phyloP scores from a whole-genome alignment of 1,140 invertebrate genomes.

The Dryas iulia region DNA sequence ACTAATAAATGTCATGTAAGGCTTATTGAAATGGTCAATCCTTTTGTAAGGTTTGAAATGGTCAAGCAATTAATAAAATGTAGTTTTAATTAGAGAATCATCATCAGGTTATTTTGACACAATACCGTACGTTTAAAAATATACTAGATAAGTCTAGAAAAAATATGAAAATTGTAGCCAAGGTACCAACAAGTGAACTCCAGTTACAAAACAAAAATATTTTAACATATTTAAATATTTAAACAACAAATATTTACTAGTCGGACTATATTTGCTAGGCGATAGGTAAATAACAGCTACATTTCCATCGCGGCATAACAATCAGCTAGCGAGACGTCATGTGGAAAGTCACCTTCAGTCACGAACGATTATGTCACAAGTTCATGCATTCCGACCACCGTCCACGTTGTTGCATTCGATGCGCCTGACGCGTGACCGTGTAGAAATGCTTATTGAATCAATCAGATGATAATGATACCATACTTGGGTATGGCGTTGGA shows the following conservation, averaged over 20 bases:
- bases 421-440: constrained; percentile 10
- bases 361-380: constrained; percentile 29
- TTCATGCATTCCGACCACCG: constrained; percentile 20
- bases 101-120: too few species aligned
- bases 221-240: neutral
- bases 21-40: too few species aligned
- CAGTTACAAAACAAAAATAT: neutral
- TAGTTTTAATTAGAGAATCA: too few species aligned
- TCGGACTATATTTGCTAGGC: neutral
- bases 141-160: neutral
- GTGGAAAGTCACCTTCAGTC: constrained; percentile 29
- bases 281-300: neutral
- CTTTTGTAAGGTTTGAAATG: too few species aligned
- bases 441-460: constrained; percentile 14
- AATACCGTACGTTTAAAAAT: too few species aligned
- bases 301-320: constrained; percentile 3
- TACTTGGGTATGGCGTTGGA: neutral
- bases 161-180: neutral
- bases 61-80: too few species aligned
- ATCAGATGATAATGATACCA: constrained; percentile 15
- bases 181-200: neutral
- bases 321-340: constrained; percentile 4
- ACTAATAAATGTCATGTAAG: neutral
- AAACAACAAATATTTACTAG: neutral
- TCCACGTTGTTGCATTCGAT: constrained; percentile 20